phyloP scores from a whole-genome alignment of 2,797 vertebrate genomes.

The Karalla daura region DNA sequence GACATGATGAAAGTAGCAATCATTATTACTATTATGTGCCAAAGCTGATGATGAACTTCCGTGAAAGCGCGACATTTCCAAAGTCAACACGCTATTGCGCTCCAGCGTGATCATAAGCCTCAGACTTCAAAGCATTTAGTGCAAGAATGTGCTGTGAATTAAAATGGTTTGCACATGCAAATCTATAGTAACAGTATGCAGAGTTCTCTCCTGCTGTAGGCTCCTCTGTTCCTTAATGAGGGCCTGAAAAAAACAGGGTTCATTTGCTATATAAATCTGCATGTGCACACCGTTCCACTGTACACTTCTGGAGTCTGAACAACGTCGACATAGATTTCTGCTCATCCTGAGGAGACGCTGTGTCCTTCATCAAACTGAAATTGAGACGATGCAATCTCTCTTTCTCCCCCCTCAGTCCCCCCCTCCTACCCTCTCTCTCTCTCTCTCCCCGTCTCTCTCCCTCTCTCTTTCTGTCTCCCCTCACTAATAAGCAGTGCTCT shows the following conservation, averaged over 20 bases:
- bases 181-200: too few relatives aligned
- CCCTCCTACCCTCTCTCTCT: slow-evolving; percentile 10
- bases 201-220: too few relatives aligned
- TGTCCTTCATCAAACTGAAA: slow-evolving; percentile 72
- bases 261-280: slow-evolving; percentile 1
- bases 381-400: slow-evolving; percentile 58
- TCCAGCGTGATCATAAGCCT: too few relatives aligned
- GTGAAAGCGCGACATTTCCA: too few relatives aligned
- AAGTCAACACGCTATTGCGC: too few relatives aligned
- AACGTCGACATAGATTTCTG: slow-evolving; percentile 40
- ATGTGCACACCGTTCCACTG: slow-evolving; percentile 27
- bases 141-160: too few relatives aligned
- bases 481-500: slow-evolving; percentile 75
- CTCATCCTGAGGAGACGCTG: slow-evolving; percentile 51
- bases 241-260: slow-evolving; percentile 5
- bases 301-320: slow-evolving; percentile 38
- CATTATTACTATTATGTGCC: too few relatives aligned
- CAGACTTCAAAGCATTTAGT: too few relatives aligned
- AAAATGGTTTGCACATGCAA: too few relatives aligned
- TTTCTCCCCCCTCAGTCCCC: not conserved
- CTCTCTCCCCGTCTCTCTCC: not conserved
- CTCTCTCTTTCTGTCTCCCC: slow-evolving; percentile 41
- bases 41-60: too few relatives aligned
- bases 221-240: too few relatives aligned
- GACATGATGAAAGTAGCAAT: too few relatives aligned